Base-by-base conservation (phyloP, 2,888 invertebrate genomes). In the Alviniconcha strummeri region DNA sequence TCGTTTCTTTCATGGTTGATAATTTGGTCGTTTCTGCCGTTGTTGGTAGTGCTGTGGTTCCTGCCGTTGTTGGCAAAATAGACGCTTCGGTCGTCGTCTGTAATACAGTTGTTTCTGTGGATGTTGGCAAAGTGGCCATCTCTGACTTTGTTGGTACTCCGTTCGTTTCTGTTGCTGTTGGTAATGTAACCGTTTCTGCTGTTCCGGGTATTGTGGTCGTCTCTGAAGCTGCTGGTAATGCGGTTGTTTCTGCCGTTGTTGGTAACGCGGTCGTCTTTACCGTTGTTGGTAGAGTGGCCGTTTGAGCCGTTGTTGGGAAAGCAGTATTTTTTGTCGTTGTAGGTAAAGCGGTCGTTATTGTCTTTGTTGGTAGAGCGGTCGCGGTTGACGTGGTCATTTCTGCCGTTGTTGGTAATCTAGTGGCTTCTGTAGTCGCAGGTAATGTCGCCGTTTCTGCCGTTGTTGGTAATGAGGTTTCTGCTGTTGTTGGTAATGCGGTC, bases 271-370 rank as follows among this genome's bases (percentile, higher is more conserved):
- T 67, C 52, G 19, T 81, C 54, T 17, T 52, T 5, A 82, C 81
- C 71, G 78, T 55, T 77, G 72, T 75, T n/a, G 80, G 15, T 67
- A 64, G 19, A 4, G 64, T 19, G 17, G 78, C 64, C 9, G 78
- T 74, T 69, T 69, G 17, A 19, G 79, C 56, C 60, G 84, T 72
- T 15, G 80, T 56, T 79, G 57, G 4, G 54, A 80, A 60, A 17
- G 77, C 64, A 52, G 81, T 67, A 52, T 36, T 83, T 57, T 17
- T 57, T 15, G 83, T 81, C 57, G 64, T 36, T 71, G 72, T 75
- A 13, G 76, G 19, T 56, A 52, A n/a, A 2, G 78, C 17, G 17
- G 78, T 80, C 13, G 72, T 67, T 1, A 52, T 54, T 9, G 36
- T 54, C 13, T 19, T 52, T 74, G 74, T 74, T 36, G 74, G 7